phyloP scores from a whole-genome alignment of 2,888 invertebrate genomes.

The Oeneis ivallda region DNA sequence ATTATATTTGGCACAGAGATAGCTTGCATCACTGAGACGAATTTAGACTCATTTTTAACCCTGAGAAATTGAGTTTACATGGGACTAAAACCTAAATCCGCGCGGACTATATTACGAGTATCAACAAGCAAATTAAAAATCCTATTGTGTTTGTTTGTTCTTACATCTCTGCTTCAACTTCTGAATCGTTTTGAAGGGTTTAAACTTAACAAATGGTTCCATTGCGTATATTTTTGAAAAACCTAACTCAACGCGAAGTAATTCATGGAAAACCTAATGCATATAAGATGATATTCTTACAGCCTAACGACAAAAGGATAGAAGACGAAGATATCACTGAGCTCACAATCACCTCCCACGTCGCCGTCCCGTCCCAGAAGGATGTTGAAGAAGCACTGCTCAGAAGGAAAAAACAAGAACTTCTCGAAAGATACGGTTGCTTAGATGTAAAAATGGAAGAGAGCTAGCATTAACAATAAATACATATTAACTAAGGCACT shows the following conservation, averaged over 20 bases:
- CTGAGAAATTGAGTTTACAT: too few relatives aligned
- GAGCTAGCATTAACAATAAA: conserved; percentile 52
- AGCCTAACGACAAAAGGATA: conserved; percentile 73
- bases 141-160: too few relatives aligned
- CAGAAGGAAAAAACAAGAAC: conserved; percentile 93
- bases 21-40: too few relatives aligned
- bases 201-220: too few relatives aligned
- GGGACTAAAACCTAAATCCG: too few relatives aligned
- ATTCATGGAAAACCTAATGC: too few relatives aligned
- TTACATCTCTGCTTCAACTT: too few relatives aligned
- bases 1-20: too few relatives aligned
- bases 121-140: not conserved
- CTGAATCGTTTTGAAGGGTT: too few relatives aligned
- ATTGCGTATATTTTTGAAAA: too few relatives aligned
- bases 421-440: conserved; percentile 91
- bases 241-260: not conserved
- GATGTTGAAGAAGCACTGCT: conserved; percentile 96
- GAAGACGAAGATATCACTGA: conserved; percentile 55
- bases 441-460: conserved; percentile 71
- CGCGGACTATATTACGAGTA: too few relatives aligned
- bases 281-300: conserved; percentile 29
- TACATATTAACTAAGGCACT: conserved; percentile 10
- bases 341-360: conserved; percentile 81
- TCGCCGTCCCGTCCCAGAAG: conserved; percentile 96
- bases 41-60: too few relatives aligned